These are phyloP conservation scores for Papilio machaon DNA, from an alignment of 1,140 invertebrate species.

Conservation along the genomic window DNA sequence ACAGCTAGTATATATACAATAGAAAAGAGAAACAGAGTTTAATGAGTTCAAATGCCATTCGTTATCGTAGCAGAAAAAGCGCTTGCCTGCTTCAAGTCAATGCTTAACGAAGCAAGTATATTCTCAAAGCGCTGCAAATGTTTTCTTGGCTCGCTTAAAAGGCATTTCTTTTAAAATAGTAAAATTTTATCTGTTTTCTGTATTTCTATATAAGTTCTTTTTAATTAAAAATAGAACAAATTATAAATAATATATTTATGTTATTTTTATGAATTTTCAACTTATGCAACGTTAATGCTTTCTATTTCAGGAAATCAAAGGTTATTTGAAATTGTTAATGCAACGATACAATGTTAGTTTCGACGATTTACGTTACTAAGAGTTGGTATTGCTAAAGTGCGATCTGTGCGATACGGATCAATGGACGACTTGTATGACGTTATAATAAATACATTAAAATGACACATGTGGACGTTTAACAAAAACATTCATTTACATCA, in stretches of 20 bases:
- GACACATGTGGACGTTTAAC: too few species aligned
- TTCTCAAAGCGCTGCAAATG: not conserved
- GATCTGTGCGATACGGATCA: too few species aligned
- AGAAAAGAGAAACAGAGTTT: not conserved
- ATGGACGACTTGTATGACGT: too few species aligned
- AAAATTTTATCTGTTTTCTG: not conserved
- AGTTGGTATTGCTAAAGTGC: too few species aligned
- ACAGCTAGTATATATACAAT: too few species aligned
- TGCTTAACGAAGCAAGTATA: constrained; percentile 22
- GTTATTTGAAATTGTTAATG: too few species aligned
- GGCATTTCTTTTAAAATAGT: not conserved
- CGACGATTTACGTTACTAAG: too few species aligned
- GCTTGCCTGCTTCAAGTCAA: constrained; percentile 6
- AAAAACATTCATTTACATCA: too few species aligned
- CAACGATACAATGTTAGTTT: too few species aligned
- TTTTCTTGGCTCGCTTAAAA: constrained; percentile 4
- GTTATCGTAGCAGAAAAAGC: not conserved
- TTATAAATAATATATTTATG: not conserved
- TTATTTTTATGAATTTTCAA: not conserved
- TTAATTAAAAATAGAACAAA: not conserved
- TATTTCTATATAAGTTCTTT: not conserved
- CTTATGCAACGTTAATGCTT: too few species aligned
- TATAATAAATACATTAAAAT: too few species aligned
- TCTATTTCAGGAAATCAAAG: too few species aligned
- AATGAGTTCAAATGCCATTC: constrained; percentile 14